These are phyloP conservation scores for Gymnocephalus cernua DNA, from an alignment of 2,113 vertebrate species.

Conservation along the genomic window DNA sequence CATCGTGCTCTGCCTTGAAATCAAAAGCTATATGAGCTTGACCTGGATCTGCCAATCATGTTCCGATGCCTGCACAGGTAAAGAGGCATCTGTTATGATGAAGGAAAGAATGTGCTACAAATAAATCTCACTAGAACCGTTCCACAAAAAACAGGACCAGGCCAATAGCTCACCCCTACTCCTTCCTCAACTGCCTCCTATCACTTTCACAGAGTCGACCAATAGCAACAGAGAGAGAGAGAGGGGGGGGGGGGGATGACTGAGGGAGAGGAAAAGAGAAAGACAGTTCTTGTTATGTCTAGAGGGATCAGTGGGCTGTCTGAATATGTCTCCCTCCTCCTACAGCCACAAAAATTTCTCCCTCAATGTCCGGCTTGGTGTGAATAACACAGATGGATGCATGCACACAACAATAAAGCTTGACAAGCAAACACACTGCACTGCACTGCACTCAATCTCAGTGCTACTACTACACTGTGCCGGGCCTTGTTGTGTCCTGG, in stretches of 20 bases:
- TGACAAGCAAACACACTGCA: slow-evolving; percentile 4
- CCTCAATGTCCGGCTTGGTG: slow-evolving; percentile 6
- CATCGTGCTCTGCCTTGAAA: slow-evolving; percentile 33
- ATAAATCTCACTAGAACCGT: slow-evolving; percentile 13
- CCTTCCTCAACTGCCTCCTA: slow-evolving; percentile 9
- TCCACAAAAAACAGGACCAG: slow-evolving; percentile 11
- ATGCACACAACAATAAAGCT: slow-evolving; percentile 5
- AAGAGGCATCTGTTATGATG: slow-evolving; percentile 16
- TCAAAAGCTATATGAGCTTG: slow-evolving; percentile 13
- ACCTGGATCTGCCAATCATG: slow-evolving; percentile 27
- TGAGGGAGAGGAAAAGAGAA: neutral
- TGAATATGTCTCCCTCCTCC: slow-evolving; percentile 28
- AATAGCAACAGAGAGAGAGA: slow-evolving; percentile 10
- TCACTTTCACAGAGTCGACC: slow-evolving; percentile 10
- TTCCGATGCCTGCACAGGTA: slow-evolving; percentile 24
- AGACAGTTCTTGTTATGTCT: slow-evolving; percentile 28
- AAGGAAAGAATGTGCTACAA: slow-evolving; percentile 29
- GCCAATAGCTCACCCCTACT: neutral
- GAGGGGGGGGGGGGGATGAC: slow-evolving; percentile 1
- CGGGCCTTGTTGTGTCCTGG: slow-evolving; percentile 5
- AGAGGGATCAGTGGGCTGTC: slow-evolving; percentile 41
- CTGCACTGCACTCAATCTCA: neutral
- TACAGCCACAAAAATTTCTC: slow-evolving; percentile 22
- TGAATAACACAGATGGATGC: slow-evolving; percentile 30
- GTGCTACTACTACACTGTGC: neutral